Percentiles rank a stretch among this genome's conserved stretches.
These are phyloP conservation scores for Gymnosoma rotundatum DNA, from an alignment of 2,888 invertebrate genomes.

Conservation along the genomic window DNA sequence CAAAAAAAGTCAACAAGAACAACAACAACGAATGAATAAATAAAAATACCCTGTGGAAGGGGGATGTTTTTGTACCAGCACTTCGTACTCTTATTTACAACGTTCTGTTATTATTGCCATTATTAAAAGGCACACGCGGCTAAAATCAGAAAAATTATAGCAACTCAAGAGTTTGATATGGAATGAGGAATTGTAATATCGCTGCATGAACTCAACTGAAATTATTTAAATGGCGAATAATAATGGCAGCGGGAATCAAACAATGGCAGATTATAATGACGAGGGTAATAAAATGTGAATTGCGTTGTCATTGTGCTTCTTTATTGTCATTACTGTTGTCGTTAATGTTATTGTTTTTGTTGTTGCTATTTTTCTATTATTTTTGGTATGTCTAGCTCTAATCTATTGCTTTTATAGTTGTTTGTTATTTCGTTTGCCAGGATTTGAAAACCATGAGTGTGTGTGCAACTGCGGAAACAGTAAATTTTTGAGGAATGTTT, in stretches of 20 bases:
- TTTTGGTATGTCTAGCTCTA: slow-evolving; percentile 36
- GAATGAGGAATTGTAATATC: slow-evolving; percentile 50
- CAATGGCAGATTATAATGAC: slow-evolving; percentile 79
- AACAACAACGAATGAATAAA: slow-evolving; percentile 13
- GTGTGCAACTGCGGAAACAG: slow-evolving; percentile 45
- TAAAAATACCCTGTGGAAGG: neutral
- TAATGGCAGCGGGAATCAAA: slow-evolving; percentile 79
- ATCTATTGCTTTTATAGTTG: slow-evolving; percentile 54
- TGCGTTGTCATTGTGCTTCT: slow-evolving; percentile 73
- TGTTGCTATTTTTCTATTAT: slow-evolving; percentile 1
- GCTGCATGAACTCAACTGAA: slow-evolving; percentile 76
- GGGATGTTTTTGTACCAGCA: slow-evolving; percentile 36
- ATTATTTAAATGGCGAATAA: slow-evolving; percentile 82
- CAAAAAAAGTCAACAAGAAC: slow-evolving; percentile 1
- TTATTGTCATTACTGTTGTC: slow-evolving; percentile 50
- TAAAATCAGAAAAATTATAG: slow-evolving; percentile 37
- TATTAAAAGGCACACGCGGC: slow-evolving; percentile 70
- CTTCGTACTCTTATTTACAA: neutral
- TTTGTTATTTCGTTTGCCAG: slow-evolving; percentile 45
- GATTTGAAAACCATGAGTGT: slow-evolving; percentile 9
- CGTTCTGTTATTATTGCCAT: slow-evolving; percentile 44
- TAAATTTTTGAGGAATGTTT: slow-evolving; percentile 68
- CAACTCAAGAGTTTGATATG: neutral
- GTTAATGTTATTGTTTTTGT: slow-evolving; percentile 11
- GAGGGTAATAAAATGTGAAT: slow-evolving; percentile 80